phyloP scores from a whole-genome alignment of 2,888 invertebrate species.

The Catocala fraxini region DNA sequence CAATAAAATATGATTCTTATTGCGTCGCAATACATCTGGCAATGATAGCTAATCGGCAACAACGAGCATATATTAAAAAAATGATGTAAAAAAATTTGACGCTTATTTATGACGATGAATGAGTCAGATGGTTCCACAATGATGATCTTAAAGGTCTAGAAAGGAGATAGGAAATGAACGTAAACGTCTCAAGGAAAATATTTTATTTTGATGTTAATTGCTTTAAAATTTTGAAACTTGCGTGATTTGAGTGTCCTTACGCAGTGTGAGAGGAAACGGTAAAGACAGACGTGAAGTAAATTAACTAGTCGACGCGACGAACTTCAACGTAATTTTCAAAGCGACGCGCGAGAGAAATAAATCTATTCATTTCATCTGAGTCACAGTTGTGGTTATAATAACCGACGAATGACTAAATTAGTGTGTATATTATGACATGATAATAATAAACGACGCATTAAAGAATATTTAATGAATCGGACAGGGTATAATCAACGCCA shows the following conservation, averaged over 20 bases:
- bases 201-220: constrained; percentile 19
- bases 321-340: constrained; percentile 15
- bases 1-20: constrained; percentile 59
- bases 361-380: constrained; percentile 24
- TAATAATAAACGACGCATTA: constrained; percentile 28
- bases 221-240: constrained; percentile 11
- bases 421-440: constrained; percentile 27
- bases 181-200: constrained; percentile 17
- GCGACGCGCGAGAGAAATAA: constrained; percentile 7
- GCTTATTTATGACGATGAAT: constrained; percentile 68
- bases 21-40: constrained; percentile 44
- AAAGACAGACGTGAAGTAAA: constrained; percentile 19
- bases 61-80: constrained; percentile 49
- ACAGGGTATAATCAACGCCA: constrained; percentile 23
- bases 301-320: constrained; percentile 15
- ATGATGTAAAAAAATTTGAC: constrained; percentile 58
- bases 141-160: constrained; percentile 47
- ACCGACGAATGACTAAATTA: constrained; percentile 15
- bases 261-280: constrained; percentile 15
- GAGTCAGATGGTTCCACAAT: constrained; percentile 55
- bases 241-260: constrained; percentile 16
- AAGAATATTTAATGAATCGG: constrained; percentile 27
- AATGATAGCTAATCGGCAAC: constrained; percentile 34
- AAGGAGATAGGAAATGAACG: constrained; percentile 38
- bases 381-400: constrained; percentile 24